phyloP scores from a whole-genome alignment of 2,113 vertebrate species.

The Cepphus grylle region DNA sequence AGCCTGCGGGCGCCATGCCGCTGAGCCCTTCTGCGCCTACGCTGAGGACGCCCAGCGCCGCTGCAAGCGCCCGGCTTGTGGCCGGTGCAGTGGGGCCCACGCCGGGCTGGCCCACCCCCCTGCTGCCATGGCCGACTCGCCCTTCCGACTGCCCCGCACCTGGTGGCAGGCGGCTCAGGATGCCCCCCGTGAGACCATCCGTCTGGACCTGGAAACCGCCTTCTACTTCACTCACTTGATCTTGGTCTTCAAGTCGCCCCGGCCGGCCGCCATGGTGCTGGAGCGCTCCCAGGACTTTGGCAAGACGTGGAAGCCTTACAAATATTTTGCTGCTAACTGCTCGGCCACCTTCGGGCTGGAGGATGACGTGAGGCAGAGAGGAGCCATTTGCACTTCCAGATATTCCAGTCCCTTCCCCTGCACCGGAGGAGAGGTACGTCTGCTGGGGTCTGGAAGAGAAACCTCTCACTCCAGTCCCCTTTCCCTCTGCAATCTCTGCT shows the following conservation, averaged over 20 bases:
- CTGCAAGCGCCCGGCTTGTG: constrained; percentile 75
- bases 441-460: background rate
- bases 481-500: background rate
- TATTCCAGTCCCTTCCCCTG: constrained; percentile 90
- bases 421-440: constrained; percentile 91
- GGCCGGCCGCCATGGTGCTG: constrained; percentile 91
- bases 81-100: constrained; percentile 80
- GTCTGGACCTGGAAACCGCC: constrained; percentile 87
- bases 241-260: constrained; percentile 89
- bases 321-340: constrained; percentile 90
- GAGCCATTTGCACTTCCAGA: constrained; percentile 87
- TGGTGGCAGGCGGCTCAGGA: constrained; percentile 95
- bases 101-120: constrained; percentile 82
- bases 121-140: constrained; percentile 90
- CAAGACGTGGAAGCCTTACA: constrained; percentile 86
- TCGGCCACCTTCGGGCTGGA: constrained; percentile 82
- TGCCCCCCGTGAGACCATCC: constrained; percentile 80
- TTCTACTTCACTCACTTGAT: constrained; percentile 98
- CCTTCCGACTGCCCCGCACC: constrained; percentile 89
- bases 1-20: constrained; percentile 78
- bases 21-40: constrained; percentile 84
- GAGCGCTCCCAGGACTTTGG: constrained; percentile 95
- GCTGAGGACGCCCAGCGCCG: constrained; percentile 65
- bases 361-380: constrained; percentile 76
- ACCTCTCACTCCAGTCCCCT: background rate